phyloP scores from a whole-genome alignment of 30 jellyfish, hydroid and myxozoan genomes.

The Cassiopea xamachana region DNA sequence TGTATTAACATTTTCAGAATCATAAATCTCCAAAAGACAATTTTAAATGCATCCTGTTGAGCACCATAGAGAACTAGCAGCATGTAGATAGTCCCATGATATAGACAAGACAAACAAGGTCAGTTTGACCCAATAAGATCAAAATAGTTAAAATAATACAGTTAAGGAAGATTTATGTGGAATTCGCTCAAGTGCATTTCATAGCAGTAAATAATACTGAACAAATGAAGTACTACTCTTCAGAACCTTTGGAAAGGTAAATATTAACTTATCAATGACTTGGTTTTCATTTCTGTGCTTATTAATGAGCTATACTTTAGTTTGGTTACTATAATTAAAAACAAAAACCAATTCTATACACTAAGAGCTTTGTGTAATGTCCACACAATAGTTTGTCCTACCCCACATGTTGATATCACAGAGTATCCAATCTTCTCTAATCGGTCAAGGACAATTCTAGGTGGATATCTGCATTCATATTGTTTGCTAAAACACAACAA shows the following conservation, averaged over 20 bases:
- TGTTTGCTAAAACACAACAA: slow-evolving; percentile 54
- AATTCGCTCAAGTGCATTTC: neutral
- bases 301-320: too few relatives aligned
- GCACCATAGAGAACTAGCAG: too few relatives aligned
- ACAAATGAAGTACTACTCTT: neutral
- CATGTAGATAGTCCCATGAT: too few relatives aligned
- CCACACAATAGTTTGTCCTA: slow-evolving; percentile 84
- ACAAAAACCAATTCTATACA: neutral
- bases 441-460: slow-evolving; percentile 82
- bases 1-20: too few relatives aligned
- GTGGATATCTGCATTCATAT: slow-evolving; percentile 72
- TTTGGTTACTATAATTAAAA: too few relatives aligned
- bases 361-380: slow-evolving; percentile 49
- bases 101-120: neutral
- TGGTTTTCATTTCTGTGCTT: too few relatives aligned
- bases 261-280: too few relatives aligned
- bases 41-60: too few relatives aligned
- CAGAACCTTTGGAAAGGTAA: neutral
- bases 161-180: neutral
- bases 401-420: slow-evolving; percentile 74
- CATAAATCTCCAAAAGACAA: too few relatives aligned
- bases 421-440: slow-evolving; percentile 59
- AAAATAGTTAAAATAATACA: neutral
- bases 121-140: neutral
- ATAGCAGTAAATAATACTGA: neutral